Evolutionary conservation across 2,113 vertebrate species (phyloP), one percentile per base, ranked within the genome.

Genomic region (Potamarius usumacintae): DNA sequence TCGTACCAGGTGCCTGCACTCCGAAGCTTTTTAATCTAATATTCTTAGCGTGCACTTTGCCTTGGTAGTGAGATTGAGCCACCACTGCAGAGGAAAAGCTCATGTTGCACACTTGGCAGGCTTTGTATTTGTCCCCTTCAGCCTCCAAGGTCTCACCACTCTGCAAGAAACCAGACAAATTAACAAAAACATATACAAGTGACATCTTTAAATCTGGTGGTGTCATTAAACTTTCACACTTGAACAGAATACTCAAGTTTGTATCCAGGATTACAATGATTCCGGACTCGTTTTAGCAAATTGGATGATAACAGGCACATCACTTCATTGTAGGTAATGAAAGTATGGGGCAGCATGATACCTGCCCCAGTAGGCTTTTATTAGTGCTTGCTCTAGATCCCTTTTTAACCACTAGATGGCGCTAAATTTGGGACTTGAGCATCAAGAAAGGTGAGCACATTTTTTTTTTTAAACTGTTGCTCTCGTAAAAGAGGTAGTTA

Each of bases 11-110:
- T 65, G 78, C 85, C 91, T 94, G 96, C 60, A 94, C 92, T 25
- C 96, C 94, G 22, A 95, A 93, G 84, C 93, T 94, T 92, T 97
- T 97, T 92, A 97, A 92, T 91, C 95, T 95, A 93, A 99, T 93
- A 92, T 97, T 99, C 95, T 97, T 99, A 93, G 98, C 95, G 74
- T 99, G 98, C 90, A 97, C 97, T 94, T 99, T 99, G 89, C 98
- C 98, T 93, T 97, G 90, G 94, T 99, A 99, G 92, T 99, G 98
- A 69, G 97, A 99, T 22, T 97, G 96, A 14, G 98, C 98, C 93
- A 99, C 96, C 0, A 97, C 97, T 0, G 97, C 93, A 57, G 97
- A 97, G 9, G 96, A 96, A 94, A 99, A 99, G 84, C 96, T 97
- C 97, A 99, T 99, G 94, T 98, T 99, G 93, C 98, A 99, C 86